phyloP scores from a whole-genome alignment of 2,797 vertebrate genomes.

The Pangasius mekongensis region DNA sequence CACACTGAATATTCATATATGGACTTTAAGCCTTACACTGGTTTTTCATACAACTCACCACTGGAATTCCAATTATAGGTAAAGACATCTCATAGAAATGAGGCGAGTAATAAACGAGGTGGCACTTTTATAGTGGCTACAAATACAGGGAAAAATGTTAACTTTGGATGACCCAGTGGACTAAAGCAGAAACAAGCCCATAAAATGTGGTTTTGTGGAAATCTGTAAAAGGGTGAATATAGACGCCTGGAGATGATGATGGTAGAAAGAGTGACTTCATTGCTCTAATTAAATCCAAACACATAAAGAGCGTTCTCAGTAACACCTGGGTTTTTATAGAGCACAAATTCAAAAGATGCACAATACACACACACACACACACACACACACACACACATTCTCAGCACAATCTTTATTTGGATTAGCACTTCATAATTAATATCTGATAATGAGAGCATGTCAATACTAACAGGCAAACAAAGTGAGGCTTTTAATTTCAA shows the following conservation, averaged over 20 bases:
- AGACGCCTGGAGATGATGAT: slow-evolving; percentile 64
- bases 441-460: slow-evolving; percentile 39
- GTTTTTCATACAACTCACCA: background rate
- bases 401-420: slow-evolving; percentile 21
- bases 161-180: slow-evolving; percentile 69
- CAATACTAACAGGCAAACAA: slow-evolving; percentile 25
- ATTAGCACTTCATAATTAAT: slow-evolving; percentile 51
- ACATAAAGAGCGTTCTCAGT: slow-evolving; percentile 24
- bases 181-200: slow-evolving; percentile 59
- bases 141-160: slow-evolving; percentile 58
- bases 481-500: slow-evolving; percentile 25
- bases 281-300: slow-evolving; percentile 30
- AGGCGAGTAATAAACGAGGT: slow-evolving; percentile 24
- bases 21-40: background rate
- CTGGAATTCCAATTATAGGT: slow-evolving; percentile 6
- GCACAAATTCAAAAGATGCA: background rate
- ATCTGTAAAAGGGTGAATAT: slow-evolving; percentile 66
- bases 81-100: slow-evolving; percentile 7
- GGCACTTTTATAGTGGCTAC: slow-evolving; percentile 37
- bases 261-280: slow-evolving; percentile 46
- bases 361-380: slow-evolving; percentile 19
- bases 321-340: slow-evolving; percentile 27
- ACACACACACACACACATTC: slow-evolving; percentile 3
- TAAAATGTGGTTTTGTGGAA: slow-evolving; percentile 38
- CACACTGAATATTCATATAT: background rate